Conservation (phyloP, 2,113 vertebrate species). For the Rhinopithecus roxellana region DNA sequence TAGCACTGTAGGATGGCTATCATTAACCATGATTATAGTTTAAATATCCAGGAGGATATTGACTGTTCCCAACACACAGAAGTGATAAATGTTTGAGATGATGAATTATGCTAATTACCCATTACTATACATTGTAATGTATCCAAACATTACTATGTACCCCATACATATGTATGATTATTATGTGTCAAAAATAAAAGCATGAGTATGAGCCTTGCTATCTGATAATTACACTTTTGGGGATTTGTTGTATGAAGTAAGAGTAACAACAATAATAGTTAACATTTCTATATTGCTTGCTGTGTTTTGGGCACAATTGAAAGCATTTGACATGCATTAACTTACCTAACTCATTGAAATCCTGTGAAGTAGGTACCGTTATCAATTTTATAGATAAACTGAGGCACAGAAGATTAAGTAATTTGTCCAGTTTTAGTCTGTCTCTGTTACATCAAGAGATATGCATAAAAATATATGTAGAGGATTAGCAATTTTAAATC, state of each 20-base stretch:
- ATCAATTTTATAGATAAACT: background rate
- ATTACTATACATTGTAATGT: background rate
- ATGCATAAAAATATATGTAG: background rate
- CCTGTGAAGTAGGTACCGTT: background rate
- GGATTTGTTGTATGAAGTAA: background rate
- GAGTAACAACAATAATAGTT: background rate
- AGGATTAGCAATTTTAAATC: background rate
- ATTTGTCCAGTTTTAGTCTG: background rate
- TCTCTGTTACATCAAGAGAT: background rate
- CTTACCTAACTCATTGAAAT: background rate
- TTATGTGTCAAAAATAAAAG: background rate
- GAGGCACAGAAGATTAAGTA: background rate
- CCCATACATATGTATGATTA: background rate
- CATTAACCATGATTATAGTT: background rate
- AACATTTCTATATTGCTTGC: background rate
- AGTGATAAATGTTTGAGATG: background rate
- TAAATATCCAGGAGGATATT: background rate
- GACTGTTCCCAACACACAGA: background rate
- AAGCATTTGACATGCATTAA: background rate
- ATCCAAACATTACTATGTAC: background rate
- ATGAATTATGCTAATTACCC: background rate
- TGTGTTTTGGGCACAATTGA: background rate
- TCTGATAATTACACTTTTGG: background rate
- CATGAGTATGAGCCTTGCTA: background rate
- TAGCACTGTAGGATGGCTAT: background rate